These are phyloP conservation scores for Narcine bancroftii DNA, from an alignment of 2,113 vertebrate species.

Conservation along the genomic window DNA sequence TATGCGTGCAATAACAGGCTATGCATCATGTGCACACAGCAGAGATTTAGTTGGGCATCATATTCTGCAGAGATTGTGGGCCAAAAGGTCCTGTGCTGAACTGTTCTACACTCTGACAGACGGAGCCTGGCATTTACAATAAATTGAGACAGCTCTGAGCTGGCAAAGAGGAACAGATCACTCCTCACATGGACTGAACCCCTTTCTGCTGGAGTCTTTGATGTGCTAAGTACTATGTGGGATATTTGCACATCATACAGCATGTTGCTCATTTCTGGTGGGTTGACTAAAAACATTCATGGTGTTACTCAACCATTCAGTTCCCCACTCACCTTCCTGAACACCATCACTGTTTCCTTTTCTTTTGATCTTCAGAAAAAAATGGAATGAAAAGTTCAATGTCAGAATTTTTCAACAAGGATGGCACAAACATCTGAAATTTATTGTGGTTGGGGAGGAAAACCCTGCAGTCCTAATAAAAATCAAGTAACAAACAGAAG, in stretches of 20 bases:
- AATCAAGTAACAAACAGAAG: background rate
- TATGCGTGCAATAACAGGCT: too few species aligned
- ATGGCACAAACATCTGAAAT: background rate
- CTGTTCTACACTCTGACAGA: too few species aligned
- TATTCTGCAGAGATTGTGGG: too few species aligned
- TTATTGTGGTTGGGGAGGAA: background rate
- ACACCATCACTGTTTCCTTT: background rate
- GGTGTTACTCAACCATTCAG: background rate
- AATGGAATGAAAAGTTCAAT: background rate
- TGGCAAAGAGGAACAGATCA: background rate
- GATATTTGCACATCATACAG: background rate
- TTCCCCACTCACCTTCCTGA: conserved; percentile 8
- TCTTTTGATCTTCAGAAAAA: background rate
- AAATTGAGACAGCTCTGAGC: background rate
- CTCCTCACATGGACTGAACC: background rate
- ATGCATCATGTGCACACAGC: too few species aligned
- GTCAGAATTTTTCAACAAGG: background rate
- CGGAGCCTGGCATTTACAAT: background rate
- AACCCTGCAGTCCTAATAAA: background rate
- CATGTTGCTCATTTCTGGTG: background rate
- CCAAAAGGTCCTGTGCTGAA: too few species aligned
- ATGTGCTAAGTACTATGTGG: background rate
- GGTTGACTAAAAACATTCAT: background rate
- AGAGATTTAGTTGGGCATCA: too few species aligned
- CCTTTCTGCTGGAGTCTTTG: background rate